Conservation (phyloP, 2,888 invertebrate species). For the Noctua pronuba region DNA sequence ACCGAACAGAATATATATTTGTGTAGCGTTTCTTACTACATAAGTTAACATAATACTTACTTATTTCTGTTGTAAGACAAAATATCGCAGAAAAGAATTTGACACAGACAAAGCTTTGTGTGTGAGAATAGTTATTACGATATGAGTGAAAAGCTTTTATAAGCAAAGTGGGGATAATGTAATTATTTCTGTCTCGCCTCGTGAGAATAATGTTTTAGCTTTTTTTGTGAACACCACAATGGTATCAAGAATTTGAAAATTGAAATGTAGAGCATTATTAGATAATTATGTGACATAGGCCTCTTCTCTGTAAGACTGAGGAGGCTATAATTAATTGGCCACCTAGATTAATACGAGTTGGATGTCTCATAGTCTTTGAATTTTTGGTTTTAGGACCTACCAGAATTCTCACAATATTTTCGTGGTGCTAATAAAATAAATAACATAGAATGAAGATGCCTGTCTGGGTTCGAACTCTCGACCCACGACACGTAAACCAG, state of each 20-base stretch:
- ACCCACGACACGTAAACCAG: background rate
- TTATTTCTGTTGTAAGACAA: background rate
- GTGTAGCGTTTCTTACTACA: too few species aligned
- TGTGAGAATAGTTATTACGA: constrained; percentile 21
- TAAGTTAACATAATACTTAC: background rate
- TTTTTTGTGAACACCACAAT: background rate
- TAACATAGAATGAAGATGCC: background rate
- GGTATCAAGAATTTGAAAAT: background rate
- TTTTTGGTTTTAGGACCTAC: background rate
- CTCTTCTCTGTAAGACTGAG: background rate
- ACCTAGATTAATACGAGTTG: background rate
- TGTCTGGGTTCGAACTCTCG: background rate
- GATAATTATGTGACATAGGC: background rate
- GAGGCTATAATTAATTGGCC: background rate
- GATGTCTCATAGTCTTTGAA: background rate
- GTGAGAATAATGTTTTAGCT: constrained; percentile 6
- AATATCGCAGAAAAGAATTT: background rate
- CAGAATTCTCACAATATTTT: background rate
- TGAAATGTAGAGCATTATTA: background rate
- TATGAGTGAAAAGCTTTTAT: constrained; percentile 36
- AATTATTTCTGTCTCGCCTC: constrained; percentile 24
- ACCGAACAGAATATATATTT: too few species aligned
- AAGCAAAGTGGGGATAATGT: constrained; percentile 22
- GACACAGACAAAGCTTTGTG: constrained; percentile 33
- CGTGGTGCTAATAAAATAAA: background rate